phyloP scores from a whole-genome alignment of 2,888 invertebrate genomes.

The Platerodrilus igneus region DNA sequence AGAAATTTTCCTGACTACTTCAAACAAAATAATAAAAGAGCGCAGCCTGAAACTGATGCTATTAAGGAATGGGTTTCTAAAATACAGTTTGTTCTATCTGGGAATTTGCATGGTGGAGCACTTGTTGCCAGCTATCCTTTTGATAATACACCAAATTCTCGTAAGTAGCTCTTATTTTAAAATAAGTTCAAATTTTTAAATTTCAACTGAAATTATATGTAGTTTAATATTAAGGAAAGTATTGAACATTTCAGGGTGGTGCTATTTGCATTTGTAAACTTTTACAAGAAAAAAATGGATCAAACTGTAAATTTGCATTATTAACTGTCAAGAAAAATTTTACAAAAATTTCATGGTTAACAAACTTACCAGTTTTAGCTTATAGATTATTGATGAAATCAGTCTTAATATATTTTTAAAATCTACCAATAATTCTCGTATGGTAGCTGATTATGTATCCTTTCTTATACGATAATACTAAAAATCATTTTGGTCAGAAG shows the following conservation, averaged over 20 bases:
- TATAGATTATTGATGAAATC: too few species aligned
- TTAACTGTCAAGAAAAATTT: too few species aligned
- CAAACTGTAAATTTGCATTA: too few species aligned
- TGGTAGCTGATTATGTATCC: too few species aligned
- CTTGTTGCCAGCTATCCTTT: slow-evolving; percentile 96
- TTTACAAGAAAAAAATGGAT: too few species aligned
- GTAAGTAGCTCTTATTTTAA: slow-evolving; percentile 70
- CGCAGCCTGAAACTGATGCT: slow-evolving; percentile 92
- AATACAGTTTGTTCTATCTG: slow-evolving; percentile 90
- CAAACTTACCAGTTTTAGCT: too few species aligned
- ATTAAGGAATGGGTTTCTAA: slow-evolving; percentile 92
- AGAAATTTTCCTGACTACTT: slow-evolving; percentile 96
- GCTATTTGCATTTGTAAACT: neutral
- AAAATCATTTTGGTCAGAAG: too few species aligned
- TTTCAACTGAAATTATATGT: neutral
- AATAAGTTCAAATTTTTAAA: neutral
- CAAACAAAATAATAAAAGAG: slow-evolving; percentile 79
- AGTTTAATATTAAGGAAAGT: neutral
- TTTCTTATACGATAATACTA: too few species aligned
- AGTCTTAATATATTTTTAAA: too few species aligned
- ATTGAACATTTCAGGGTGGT: neutral
- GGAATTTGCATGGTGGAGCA: slow-evolving; percentile 91
- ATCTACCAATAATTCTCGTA: too few species aligned
- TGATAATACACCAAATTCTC: slow-evolving; percentile 90
- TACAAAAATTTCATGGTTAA: too few species aligned